A percentile compares a stretch with the other conserved stretches of the same genome.
Evolutionary conservation across 2,888 invertebrate species (phyloP).

Genomic region (Phytoseiulus persimilis): DNA sequence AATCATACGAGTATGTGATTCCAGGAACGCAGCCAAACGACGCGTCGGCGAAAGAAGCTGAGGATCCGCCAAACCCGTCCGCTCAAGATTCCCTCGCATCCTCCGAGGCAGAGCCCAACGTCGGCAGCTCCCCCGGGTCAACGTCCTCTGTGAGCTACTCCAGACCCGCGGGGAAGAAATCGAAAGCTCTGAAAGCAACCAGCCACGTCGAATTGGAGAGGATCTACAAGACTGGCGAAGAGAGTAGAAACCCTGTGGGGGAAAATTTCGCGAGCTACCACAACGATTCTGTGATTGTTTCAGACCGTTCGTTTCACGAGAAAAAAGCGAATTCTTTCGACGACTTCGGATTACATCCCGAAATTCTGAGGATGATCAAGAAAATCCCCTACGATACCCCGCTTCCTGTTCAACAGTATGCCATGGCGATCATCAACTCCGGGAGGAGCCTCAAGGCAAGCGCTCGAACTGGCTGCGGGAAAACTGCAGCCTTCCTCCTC

Average conservation of each 20-base stretch:
- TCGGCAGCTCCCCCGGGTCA: background rate
- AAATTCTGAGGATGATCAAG: background rate
- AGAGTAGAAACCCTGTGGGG: constrained; percentile 49
- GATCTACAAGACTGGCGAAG: background rate
- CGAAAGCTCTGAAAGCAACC: background rate
- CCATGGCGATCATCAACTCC: background rate
- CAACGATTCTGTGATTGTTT: background rate
- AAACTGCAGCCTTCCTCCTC: constrained; percentile 15
- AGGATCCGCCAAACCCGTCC: too few species aligned
- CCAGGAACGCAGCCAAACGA: too few species aligned
- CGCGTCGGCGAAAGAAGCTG: too few species aligned
- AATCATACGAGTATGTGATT: too few species aligned
- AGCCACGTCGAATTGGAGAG: background rate
- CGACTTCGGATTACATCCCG: background rate
- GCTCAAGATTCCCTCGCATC: too few species aligned
- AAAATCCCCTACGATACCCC: background rate
- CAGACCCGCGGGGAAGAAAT: background rate
- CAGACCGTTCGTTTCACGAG: background rate
- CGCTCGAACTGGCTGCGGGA: background rate
- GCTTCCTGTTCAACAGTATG: background rate
- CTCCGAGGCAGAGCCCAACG: background rate
- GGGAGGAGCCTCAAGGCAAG: background rate
- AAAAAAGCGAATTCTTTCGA: background rate
- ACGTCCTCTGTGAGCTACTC: background rate
- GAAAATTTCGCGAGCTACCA: constrained; percentile 54